phyloP scores from a whole-genome alignment of 2,113 vertebrate species.

The Xiphophorus couchianus region DNA sequence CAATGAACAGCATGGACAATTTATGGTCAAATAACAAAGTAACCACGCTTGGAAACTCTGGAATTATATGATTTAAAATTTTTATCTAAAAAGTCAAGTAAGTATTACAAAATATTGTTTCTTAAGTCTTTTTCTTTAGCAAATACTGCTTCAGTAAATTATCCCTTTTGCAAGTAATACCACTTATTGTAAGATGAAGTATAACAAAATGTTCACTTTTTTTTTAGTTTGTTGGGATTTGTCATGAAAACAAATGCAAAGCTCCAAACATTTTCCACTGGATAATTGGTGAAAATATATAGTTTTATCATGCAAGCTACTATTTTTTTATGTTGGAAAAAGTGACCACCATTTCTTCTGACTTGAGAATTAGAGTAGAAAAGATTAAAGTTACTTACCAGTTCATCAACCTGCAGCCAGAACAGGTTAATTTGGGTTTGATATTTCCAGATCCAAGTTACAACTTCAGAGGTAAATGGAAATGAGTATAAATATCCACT shows the following conservation, averaged over 20 bases:
- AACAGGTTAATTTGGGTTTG: not conserved
- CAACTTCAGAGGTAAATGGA: not conserved
- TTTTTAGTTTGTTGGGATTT: not conserved
- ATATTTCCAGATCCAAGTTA: not conserved
- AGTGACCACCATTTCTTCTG: too few relatives aligned
- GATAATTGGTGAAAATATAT: too few relatives aligned
- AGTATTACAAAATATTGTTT: not conserved
- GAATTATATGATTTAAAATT: not conserved
- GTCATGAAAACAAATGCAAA: not conserved
- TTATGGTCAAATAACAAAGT: not conserved
- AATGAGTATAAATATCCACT: not conserved
- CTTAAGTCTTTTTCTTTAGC: not conserved
- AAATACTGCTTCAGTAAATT: not conserved
- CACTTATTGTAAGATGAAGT: not conserved
- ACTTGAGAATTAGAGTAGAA: too few relatives aligned
- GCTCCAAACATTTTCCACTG: not conserved
- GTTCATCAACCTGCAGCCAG: not conserved
- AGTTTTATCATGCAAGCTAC: too few relatives aligned
- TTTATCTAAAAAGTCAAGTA: not conserved
- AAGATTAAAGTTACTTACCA: too few relatives aligned
- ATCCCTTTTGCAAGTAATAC: not conserved
- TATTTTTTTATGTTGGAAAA: too few relatives aligned
- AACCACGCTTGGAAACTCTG: not conserved
- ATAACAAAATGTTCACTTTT: not conserved
- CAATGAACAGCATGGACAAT: not conserved